Evolutionary conservation across 2,113 vertebrate genomes (phyloP).

Genomic region (Typhlomys cinereus): DNA sequence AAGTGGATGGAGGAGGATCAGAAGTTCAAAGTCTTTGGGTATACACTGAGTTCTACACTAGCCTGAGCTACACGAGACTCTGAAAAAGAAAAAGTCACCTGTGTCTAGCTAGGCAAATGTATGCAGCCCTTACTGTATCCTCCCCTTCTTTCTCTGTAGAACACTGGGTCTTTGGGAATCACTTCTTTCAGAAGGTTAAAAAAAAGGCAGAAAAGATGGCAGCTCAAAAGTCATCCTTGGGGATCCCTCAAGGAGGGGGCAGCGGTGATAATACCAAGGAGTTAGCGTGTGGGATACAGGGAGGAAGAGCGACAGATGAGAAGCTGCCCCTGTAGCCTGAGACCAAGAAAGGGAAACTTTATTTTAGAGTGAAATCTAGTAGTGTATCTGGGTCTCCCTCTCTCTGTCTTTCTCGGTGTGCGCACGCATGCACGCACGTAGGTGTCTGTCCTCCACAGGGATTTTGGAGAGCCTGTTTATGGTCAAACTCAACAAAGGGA

Average conservation of each 20-base stretch:
- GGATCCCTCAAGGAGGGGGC: too few species aligned
- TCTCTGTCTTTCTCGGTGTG: too few species aligned
- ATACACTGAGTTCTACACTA: neutral
- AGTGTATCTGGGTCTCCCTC: neutral
- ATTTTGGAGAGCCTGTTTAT: neutral
- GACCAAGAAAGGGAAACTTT: neutral
- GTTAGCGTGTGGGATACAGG: too few species aligned
- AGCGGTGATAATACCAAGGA: rapidly evolving
- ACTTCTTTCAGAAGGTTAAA: neutral
- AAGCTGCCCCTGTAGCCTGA: neutral
- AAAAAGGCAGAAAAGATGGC: neutral
- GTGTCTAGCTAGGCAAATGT: neutral
- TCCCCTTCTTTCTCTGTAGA: neutral
- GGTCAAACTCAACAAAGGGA: neutral
- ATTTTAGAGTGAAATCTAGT: neutral
- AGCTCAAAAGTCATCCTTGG: neutral
- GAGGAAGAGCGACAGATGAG: neutral
- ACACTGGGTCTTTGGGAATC: neutral
- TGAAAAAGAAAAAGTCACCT: neutral
- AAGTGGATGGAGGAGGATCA: neutral
- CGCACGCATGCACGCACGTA: neutral
- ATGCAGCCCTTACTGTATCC: neutral
- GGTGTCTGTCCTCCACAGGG: neutral
- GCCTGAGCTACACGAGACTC: neutral
- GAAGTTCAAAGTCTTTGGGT: neutral